Conservation (phyloP, 35 echinoderm and acorn worm genomes). For the Chiridota heheva region DNA sequence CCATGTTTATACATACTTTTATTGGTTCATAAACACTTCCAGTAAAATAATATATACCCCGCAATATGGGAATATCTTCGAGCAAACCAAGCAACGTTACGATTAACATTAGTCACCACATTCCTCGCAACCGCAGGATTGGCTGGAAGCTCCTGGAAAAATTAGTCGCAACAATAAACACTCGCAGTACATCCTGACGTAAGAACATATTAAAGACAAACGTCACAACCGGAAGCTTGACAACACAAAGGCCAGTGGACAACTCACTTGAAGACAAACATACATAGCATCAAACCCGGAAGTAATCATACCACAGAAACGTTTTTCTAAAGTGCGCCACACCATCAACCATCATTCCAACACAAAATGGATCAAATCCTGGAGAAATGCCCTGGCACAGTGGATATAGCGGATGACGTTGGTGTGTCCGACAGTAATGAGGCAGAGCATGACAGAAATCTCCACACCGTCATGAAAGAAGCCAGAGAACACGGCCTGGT, state of each 20-base stretch:
- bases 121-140: too few relatives aligned
- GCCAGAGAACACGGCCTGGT: slow-evolving; percentile 37
- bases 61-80: too few relatives aligned
- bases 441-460: slow-evolving; percentile 41
- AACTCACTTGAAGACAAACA: slow-evolving; percentile 31
- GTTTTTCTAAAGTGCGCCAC: slow-evolving; percentile 8
- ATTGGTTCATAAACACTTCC: too few relatives aligned
- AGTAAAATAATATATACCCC: too few relatives aligned
- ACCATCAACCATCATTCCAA: slow-evolving; percentile 68
- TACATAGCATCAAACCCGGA: too few relatives aligned
- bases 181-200: slow-evolving; percentile 3
- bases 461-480: slow-evolving; percentile 47
- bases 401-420: slow-evolving; percentile 67
- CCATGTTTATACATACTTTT: too few relatives aligned
- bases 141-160: too few relatives aligned
- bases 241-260: slow-evolving; percentile 51
- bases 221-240: background rate
- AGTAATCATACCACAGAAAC: too few relatives aligned
- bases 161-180: too few relatives aligned
- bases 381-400: slow-evolving; percentile 44
- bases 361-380: slow-evolving; percentile 52
- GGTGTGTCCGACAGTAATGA: slow-evolving; percentile 39
- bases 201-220: slow-evolving; percentile 39
- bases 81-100: too few relatives aligned
- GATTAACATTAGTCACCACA: too few relatives aligned